phyloP scores from a whole-genome alignment of 2,888 invertebrate genomes.

The Schizaphis graminum region DNA sequence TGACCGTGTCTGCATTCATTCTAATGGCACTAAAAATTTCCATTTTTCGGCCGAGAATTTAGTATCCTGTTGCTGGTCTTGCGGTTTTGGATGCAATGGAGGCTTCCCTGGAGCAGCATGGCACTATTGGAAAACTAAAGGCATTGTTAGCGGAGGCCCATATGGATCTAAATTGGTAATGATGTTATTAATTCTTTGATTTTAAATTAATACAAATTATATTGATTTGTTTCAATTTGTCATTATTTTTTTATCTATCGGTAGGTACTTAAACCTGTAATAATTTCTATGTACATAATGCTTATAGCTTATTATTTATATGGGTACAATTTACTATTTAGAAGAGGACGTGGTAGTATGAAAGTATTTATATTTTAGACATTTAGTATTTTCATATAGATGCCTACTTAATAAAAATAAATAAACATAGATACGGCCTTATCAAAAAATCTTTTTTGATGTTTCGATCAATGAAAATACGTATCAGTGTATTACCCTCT shows the following conservation, averaged over 20 bases:
- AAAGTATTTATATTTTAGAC: neutral
- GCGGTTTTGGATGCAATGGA: slow-evolving; percentile 87
- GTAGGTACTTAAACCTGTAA: neutral
- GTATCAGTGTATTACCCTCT: neutral
- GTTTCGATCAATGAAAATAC: neutral
- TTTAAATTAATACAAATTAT: neutral
- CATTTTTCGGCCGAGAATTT: slow-evolving; percentile 89
- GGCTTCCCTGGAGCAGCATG: slow-evolving; percentile 88
- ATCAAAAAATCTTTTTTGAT: neutral
- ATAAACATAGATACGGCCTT: neutral
- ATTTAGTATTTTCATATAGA: neutral
- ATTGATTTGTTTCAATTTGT: neutral
- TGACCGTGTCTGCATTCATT: slow-evolving; percentile 88
- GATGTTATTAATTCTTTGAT: neutral
- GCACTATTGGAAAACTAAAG: slow-evolving; percentile 86
- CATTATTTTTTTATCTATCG: neutral
- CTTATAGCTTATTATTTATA: neutral
- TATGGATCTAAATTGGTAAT: slow-evolving; percentile 78
- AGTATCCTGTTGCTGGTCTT: slow-evolving; percentile 83
- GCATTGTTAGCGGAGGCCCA: slow-evolving; percentile 89
- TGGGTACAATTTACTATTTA: neutral
- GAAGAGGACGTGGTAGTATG: neutral
- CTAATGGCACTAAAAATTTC: slow-evolving; percentile 79
- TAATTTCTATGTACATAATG: neutral
- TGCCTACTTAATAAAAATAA: neutral